These are phyloP conservation scores for Ephydatia muelleri DNA, from an alignment of 37 sponge, comb jelly and placozoan species.

Conservation along the genomic window DNA sequence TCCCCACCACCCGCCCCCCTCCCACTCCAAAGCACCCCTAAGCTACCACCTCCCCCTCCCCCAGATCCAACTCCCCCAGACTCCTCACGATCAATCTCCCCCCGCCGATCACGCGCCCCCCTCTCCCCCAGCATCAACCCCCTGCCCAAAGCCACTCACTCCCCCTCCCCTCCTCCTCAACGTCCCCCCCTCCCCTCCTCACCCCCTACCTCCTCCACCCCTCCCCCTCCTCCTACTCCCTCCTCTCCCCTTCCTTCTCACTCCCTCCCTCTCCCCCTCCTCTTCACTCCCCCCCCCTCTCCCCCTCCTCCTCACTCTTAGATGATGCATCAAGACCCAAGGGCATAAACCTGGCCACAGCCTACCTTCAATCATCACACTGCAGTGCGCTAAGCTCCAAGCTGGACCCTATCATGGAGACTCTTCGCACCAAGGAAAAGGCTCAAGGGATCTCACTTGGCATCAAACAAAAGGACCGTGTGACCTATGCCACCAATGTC, in stretches of 20 bases:
- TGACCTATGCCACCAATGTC: neutral
- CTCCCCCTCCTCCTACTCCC: neutral
- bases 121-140: neutral
- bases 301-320: neutral
- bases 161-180: neutral
- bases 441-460: neutral
- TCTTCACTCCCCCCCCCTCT: neutral
- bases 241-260: neutral
- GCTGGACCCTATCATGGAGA: neutral
- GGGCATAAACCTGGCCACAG: neutral
- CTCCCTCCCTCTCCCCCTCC: neutral
- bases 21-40: neutral
- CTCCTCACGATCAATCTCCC: neutral
- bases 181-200: neutral
- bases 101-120: neutral
- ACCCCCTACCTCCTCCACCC: neutral
- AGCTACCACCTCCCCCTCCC: neutral
- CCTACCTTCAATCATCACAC: neutral
- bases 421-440: neutral
- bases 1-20: no score
- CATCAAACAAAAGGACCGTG: neutral
- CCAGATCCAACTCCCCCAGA: neutral
- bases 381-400: neutral
- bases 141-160: no score
- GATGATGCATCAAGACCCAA: neutral